A percentile compares a stretch with the other conserved stretches of the same genome.
These are phyloP conservation scores for Hylyphantes graminicola DNA, from an alignment of 1,140 invertebrate genomes.

Conservation along the genomic window DNA sequence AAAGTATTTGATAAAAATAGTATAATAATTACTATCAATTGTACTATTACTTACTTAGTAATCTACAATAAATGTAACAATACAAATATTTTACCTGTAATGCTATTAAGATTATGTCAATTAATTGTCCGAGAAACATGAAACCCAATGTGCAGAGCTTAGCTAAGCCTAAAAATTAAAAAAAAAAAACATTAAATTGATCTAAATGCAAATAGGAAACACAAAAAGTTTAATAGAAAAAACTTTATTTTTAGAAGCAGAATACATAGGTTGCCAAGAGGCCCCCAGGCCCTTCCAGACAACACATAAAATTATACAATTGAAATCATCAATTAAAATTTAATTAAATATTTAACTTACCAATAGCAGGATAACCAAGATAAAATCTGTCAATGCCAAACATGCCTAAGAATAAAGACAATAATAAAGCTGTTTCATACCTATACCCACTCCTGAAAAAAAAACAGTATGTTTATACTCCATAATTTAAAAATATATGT, in stretches of 20 bases:
- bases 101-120: conserved; percentile 95
- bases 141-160: conserved; percentile 97
- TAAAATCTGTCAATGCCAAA: conserved; percentile 98
- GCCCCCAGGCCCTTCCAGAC: too few species aligned
- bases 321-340: background rate
- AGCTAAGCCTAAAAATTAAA: conserved; percentile 76
- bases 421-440: conserved; percentile 88
- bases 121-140: conserved; percentile 92
- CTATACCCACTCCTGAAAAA: conserved; percentile 89
- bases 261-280: background rate
- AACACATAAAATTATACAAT: background rate
- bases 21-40: too few species aligned
- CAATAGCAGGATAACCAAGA: conserved; percentile 92
- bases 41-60: too few species aligned
- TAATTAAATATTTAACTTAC: conserved; percentile 60
- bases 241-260: background rate
- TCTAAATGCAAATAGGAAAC: background rate
- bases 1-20: too few species aligned
- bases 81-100: conserved; percentile 73
- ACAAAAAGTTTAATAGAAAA: background rate
- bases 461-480: background rate
- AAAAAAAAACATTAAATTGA: background rate
- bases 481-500: conserved; percentile 44
- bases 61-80: conserved; percentile 7
- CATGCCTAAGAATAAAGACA: conserved; percentile 95